phyloP scores from a whole-genome alignment of 2,113 vertebrate genomes.

The Hepsetus odoe region DNA sequence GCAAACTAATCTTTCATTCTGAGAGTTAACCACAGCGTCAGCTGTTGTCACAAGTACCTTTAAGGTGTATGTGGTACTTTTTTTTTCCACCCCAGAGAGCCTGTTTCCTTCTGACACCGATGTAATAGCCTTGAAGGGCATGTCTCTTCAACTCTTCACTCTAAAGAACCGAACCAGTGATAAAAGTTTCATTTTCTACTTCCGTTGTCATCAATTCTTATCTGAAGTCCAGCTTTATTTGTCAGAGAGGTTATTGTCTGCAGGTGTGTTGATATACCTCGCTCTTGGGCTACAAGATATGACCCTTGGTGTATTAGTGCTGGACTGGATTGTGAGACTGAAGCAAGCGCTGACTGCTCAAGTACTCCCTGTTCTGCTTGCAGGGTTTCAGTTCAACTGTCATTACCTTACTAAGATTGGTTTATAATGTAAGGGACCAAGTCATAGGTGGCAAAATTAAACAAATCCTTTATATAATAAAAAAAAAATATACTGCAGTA shows the following conservation, averaged over 20 bases:
- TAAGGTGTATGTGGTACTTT: background rate
- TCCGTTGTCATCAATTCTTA: conserved; percentile 4
- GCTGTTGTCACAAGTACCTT: conserved; percentile 15
- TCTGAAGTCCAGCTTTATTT: conserved; percentile 32
- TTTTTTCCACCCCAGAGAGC: background rate
- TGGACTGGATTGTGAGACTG: background rate
- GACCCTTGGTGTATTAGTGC: conserved; percentile 13
- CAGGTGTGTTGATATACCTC: conserved; percentile 12
- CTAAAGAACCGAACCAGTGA: conserved; percentile 7
- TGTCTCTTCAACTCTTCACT: conserved; percentile 5
- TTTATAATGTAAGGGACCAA: too few relatives aligned
- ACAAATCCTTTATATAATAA: too few relatives aligned
- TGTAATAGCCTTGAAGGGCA: background rate
- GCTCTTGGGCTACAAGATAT: background rate
- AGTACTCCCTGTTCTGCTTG: background rate
- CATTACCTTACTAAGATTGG: too few relatives aligned
- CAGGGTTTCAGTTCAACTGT: background rate
- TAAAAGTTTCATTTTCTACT: conserved; percentile 22
- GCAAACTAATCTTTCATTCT: too few relatives aligned
- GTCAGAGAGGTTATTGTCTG: conserved; percentile 1
- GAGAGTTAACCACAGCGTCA: background rate
- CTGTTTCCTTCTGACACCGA: background rate
- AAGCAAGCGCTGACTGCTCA: background rate
- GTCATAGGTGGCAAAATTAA: too few relatives aligned
- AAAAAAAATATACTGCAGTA: too few relatives aligned